Evolutionary conservation across 2,113 vertebrate genomes (phyloP).

Genomic region (Carollia perspicillata): DNA sequence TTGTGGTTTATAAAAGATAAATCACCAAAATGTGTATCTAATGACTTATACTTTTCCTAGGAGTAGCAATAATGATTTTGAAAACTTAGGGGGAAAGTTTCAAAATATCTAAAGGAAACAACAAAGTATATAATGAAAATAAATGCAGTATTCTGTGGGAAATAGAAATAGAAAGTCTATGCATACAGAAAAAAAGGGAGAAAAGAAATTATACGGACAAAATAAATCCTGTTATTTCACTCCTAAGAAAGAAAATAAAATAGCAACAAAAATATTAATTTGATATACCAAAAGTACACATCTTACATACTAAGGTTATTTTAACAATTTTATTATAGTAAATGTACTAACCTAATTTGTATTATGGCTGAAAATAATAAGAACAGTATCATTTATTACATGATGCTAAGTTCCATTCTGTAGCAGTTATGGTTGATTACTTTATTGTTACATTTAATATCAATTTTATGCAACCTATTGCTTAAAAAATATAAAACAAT

Average conservation of each 20-base stretch:
- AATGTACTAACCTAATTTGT: background rate
- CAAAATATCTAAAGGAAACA: background rate
- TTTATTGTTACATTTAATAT: background rate
- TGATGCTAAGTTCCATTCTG: background rate
- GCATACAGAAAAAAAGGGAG: background rate
- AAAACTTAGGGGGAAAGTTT: constrained; percentile 44
- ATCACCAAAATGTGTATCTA: constrained; percentile 65
- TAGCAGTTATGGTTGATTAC: background rate
- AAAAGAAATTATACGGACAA: constrained; percentile 27
- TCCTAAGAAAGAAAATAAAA: background rate
- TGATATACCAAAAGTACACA: background rate
- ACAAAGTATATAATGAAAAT: constrained; percentile 48
- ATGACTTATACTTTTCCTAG: constrained; percentile 61
- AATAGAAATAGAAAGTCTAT: background rate
- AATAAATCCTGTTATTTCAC: background rate
- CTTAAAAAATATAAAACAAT: background rate
- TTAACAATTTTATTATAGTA: background rate
- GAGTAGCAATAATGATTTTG: constrained; percentile 59
- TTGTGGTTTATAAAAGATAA: constrained; percentile 69
- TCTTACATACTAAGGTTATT: background rate
- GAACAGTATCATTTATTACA: background rate
- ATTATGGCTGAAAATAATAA: background rate
- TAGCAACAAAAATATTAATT: background rate
- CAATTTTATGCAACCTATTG: background rate
- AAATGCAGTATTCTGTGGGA: constrained; percentile 26